Percentiles rank a stretch among this genome's conserved stretches.
phyloP scores from a whole-genome alignment of 2,888 invertebrate species.

The Anoplius nigerrimus region DNA sequence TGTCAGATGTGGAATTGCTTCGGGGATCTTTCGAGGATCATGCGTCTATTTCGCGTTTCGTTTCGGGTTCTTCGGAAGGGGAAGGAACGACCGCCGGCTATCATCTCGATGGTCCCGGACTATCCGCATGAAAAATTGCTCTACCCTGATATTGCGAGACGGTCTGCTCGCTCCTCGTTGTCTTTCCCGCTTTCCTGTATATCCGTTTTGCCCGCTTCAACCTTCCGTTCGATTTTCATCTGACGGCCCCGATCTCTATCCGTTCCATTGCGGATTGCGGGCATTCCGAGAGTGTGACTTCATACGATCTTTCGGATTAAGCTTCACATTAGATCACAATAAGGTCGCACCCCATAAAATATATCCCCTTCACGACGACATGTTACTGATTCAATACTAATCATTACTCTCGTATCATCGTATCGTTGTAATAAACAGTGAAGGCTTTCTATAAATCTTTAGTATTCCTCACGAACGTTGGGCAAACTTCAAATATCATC shows the following conservation, averaged over 20 bases:
- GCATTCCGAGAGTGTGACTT: no score
- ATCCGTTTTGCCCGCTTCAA: background rate
- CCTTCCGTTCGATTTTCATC: background rate
- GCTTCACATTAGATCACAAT: no score
- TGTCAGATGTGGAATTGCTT: slow-evolving; percentile 57
- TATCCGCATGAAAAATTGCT: slow-evolving; percentile 30
- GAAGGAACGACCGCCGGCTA: slow-evolving; percentile 8
- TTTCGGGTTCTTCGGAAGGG: background rate
- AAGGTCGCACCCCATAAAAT: no score
- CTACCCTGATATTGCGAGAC: slow-evolving; percentile 12
- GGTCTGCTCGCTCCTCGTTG: slow-evolving; percentile 6
- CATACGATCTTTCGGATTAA: background rate
- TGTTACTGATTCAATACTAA: no score
- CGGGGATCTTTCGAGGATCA: slow-evolving; percentile 45
- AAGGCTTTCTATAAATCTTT: no score
- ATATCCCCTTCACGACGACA: no score
- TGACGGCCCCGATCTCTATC: no score
- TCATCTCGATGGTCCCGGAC: slow-evolving; percentile 15
- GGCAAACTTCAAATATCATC: no score
- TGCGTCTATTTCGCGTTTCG: slow-evolving; percentile 34
- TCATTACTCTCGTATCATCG: no score
- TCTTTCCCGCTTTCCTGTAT: background rate
- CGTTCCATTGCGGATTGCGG: no score
- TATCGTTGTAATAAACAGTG: no score
- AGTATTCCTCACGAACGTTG: no score